Evolutionary conservation across 2,113 vertebrate species (phyloP).

Genomic region (Neolamprologus modestus): DNA sequence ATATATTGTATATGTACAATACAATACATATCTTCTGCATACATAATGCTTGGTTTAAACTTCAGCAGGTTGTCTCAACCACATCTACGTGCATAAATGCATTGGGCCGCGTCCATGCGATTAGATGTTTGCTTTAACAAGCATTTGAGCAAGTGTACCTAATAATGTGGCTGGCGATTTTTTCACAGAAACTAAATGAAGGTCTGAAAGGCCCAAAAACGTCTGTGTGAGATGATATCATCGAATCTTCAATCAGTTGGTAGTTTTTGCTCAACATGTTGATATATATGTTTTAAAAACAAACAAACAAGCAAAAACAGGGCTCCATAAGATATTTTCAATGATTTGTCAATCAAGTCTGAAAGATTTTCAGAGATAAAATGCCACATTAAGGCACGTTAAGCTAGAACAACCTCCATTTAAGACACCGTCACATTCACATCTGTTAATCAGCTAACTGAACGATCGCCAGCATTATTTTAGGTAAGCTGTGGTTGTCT

Average conservation of each 20-base stretch:
- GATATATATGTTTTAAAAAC: background rate
- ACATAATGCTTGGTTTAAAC: background rate
- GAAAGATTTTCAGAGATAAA: background rate
- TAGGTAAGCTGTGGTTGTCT: background rate
- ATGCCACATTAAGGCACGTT: background rate
- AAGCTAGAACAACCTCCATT: background rate
- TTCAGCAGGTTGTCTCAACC: background rate
- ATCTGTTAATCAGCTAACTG: background rate
- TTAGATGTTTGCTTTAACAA: background rate
- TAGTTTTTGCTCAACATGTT: background rate
- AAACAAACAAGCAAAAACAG: background rate
- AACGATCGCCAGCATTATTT: background rate
- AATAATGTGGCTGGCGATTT: background rate
- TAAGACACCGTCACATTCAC: background rate
- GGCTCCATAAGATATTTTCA: background rate
- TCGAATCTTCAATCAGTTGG: background rate
- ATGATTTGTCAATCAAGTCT: background rate
- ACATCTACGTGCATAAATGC: background rate
- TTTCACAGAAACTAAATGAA: background rate
- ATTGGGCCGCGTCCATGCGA: accelerated
- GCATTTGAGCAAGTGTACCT: background rate
- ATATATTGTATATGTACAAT: background rate
- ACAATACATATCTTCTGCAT: background rate
- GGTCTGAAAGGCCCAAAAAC: background rate
- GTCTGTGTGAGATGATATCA: background rate